Base-by-base conservation (phyloP, 37 sponge, comb jelly and placozoan species). In the Cladorhizidae sp. region DNA sequence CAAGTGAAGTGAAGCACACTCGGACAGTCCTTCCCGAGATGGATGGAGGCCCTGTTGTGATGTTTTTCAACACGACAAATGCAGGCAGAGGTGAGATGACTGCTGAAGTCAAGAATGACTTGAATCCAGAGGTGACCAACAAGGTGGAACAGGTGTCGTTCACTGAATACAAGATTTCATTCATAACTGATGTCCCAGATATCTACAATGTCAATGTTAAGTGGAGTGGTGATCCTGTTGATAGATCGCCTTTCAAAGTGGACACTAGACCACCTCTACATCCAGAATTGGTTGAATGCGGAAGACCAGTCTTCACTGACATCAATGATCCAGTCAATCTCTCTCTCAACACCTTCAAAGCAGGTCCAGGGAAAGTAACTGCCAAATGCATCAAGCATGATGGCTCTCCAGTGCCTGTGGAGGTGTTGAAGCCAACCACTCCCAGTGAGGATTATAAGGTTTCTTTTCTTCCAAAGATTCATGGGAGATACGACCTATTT, bases 31-130 rank as follows among this genome's bases (percentile, higher is more conserved):
- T 74, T 6, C 81, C 81, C 21, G 52, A 72, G 20, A 31, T 26
- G 2, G 75, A 37, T 25, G 80, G 76, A 42, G 78, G 64, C 7
- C 80, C 87, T 33, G 78, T 88, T 12, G 3, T 23, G 0, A 39
- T 84, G 17, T 6, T 21, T 57, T 79, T 87, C 57, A 86, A 88
- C 55, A 70, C 77, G 21, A 35, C 40, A 0, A 57, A 85, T 49
- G 93, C 93, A n/a, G 91, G 91, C 8, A 73, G 67, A 0, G 91
- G 91, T 31, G 56, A 56, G 14, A 75, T 91, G 74, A 67, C 63
- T 57, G 91, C 83, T 7, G 33, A 35, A 8, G 49, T 58, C 0
- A 35, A 57, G 9, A 87, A 83, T 22, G 70, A 83, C 26, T 15
- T 31, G 11, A 35, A n/a, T 77, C 80, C 83, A 7, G 28, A 45